Evolutionary conservation across 2,113 vertebrate genomes (phyloP).

Genomic region (Hemicordylus capensis): DNA sequence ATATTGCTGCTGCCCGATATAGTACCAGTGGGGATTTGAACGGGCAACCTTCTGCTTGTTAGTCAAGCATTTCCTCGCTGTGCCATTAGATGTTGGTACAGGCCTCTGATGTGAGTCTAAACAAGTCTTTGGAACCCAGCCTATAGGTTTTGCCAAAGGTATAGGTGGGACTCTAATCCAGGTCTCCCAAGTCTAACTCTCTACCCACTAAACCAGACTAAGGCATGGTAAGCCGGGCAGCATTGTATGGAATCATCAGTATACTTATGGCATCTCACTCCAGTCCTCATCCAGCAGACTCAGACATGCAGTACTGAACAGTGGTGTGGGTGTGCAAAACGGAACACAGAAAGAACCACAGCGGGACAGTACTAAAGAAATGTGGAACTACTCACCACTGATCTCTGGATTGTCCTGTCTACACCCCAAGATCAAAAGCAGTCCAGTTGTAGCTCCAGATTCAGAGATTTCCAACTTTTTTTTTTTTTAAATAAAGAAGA

Average conservation of each 20-base stretch:
- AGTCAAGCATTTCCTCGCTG: no score
- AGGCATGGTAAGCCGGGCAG: neutral
- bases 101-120: neutral
- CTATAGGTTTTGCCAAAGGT: neutral
- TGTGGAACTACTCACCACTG: neutral
- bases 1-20: no score
- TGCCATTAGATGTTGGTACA: no score
- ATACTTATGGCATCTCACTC: neutral
- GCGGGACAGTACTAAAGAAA: neutral
- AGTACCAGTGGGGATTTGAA: no score
- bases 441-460: neutral
- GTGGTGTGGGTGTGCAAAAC: neutral
- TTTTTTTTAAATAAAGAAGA: no score
- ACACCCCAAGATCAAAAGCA: neutral
- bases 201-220: neutral
- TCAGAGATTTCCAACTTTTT: no score
- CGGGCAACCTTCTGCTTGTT: no score
- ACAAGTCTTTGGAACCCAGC: neutral
- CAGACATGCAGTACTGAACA: neutral
- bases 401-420: neutral
- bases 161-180: neutral
- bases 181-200: neutral
- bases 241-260: no score
- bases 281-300: neutral
- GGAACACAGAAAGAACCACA: neutral